Base-by-base conservation (phyloP, 2,113 vertebrate genomes). In the Rallus limicola region DNA sequence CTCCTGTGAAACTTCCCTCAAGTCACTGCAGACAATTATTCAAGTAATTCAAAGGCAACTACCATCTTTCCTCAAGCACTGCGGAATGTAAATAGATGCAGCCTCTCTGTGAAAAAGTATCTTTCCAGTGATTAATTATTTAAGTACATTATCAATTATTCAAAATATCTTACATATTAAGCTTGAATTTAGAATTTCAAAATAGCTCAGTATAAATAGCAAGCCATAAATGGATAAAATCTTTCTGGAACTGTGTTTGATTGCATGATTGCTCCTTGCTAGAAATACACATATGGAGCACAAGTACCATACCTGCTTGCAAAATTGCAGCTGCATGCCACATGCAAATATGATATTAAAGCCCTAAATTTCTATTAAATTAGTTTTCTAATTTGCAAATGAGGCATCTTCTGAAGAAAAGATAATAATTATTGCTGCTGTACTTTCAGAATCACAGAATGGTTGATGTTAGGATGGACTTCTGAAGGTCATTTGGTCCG, bases 81-180 rank as follows among this genome's bases (percentile, higher is more conserved):
- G 6, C 52, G 40, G 83, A 96, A 96, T 86, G 89, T 91, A 93
- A 96, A 77, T 80, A 96, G 60, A 81, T 70, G 71, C 78, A 95
- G 36, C 3, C 15, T 58, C 33, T 83, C 76, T 63, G 60, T 90
- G 77, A 91, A 89, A 92, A 87, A 88, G 20, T 58, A 77, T 89
- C 68, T 92, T 94, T 89, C 81, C 31, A 90, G 53, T 82, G 74
- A 96, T 97, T 80, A 96, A 96, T 96, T 96, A 97, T 97, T 97
- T 88, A 97, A 83, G 67, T 44, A 48, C 24, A 23, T 72, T 82
- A 93, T 97, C 24, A 96, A 97, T 96, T 96, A 97, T 97, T 97
- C 86, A 97, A 95, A 91, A 92, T 81, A 89, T 38, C 83, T 92
- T 91, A 90, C 71, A 71, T 85, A 91, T 93, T 88, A 95, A 88